Base-by-base conservation (phyloP, 2,113 vertebrate genomes). In the Columba janthina region DNA sequence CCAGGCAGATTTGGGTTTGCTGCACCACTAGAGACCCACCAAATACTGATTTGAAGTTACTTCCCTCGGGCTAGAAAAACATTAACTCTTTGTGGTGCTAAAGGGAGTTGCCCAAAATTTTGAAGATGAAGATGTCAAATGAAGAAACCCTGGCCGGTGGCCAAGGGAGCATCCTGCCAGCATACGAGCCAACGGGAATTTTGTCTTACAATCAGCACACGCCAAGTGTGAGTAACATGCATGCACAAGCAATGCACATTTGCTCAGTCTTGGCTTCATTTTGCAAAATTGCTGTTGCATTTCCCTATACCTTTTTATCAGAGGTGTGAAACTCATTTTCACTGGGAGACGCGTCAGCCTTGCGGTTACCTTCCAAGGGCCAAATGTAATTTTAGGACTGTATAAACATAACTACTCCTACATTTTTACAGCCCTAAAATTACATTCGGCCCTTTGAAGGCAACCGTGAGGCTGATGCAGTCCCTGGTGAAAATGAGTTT, bases 1-100 rank as follows among this genome's bases (percentile, higher is more conserved):
- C 54, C 24, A 11, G 53, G n/a, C 4, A 5, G 66, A 48, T 56
- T 51, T 1, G 18, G 42, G 50, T 44, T 57, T 53, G 57, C 46
- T 36, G 13, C 26, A 65, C 36, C 18, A 22, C 26, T 4, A 22
- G 34, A 66, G 54, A 65, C 29, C 24, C 75, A 50, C 11, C n/a
- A 51, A 2, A n/a, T 54, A 58, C 1, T 0, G 0, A 34, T 51
- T 3, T 22, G 18, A 79, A 79, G 1, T 2, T 3, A 11, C 34
- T 76, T 51, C 38, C 26, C 32, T 9, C 1, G 0, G 40, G 19
- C 24, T 40, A 24, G 6, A 29, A 69, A 70, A 20, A 25, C 29
- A 5, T 10, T 28, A 65, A 76, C 44, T 79, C 50, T 50, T 57
- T 26, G 20, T 2, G 9, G 10, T 31, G 85, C 21, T 53, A 69